Conservation (phyloP, 2,113 vertebrate genomes). For the Notiomystis cincta region DNA sequence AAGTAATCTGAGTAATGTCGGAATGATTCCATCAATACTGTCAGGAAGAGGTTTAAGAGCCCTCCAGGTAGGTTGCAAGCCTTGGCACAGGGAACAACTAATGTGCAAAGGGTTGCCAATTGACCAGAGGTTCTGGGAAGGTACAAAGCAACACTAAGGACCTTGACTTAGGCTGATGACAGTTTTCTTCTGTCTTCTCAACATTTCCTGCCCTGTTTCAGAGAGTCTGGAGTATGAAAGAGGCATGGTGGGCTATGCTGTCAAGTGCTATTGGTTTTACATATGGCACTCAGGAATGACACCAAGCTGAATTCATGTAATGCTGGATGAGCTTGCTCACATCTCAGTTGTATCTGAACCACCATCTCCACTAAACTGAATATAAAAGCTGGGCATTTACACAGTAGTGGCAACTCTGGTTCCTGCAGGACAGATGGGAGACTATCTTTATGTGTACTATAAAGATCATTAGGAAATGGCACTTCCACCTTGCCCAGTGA, state of each 20-base stretch:
- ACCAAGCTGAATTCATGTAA: neutral
- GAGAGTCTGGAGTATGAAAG: neutral
- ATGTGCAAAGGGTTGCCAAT: neutral
- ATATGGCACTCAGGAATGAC: neutral
- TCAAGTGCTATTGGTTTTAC: neutral
- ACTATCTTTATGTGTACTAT: no score
- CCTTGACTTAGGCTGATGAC: slow-evolving; percentile 47
- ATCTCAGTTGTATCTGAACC: neutral
- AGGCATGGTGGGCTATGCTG: neutral
- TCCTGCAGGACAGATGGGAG: neutral
- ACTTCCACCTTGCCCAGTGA: neutral
- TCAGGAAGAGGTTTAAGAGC: slow-evolving; percentile 56
- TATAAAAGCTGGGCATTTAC: neutral
- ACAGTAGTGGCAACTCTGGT: neutral
- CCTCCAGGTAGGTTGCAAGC: slow-evolving; percentile 52
- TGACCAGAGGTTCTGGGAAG: slow-evolving; percentile 54
- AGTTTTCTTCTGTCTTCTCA: neutral
- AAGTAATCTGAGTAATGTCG: slow-evolving; percentile 52
- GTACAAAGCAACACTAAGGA: slow-evolving; percentile 37
- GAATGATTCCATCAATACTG: slow-evolving; percentile 61
- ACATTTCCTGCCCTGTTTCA: neutral
- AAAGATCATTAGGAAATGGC: neutral
- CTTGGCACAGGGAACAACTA: slow-evolving; percentile 9
- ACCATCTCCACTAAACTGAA: neutral
- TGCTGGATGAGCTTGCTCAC: neutral